phyloP scores from a whole-genome alignment of 1,140 invertebrate species.

The Cydia splendana region DNA sequence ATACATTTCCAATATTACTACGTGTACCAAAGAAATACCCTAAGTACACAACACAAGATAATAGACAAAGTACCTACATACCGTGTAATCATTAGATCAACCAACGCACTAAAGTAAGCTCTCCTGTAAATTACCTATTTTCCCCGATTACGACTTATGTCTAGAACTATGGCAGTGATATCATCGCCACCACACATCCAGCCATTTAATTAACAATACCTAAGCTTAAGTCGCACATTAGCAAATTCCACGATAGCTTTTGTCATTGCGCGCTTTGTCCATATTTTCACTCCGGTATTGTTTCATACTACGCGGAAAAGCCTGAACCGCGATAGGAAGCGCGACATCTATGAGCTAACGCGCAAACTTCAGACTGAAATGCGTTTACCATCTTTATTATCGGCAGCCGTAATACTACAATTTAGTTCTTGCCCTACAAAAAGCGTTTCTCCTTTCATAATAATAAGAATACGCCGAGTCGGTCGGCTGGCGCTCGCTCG shows the following conservation, averaged over 20 bases:
- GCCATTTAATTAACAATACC: background rate
- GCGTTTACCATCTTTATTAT: conserved; percentile 78
- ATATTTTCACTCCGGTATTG: conserved; percentile 12
- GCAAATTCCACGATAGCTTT: background rate
- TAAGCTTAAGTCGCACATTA: conserved; percentile 5
- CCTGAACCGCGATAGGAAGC: conserved; percentile 51
- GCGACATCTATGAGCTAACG: conserved; percentile 75
- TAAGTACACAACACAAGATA: background rate
- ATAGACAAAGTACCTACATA: background rate
- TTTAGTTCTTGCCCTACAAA: conserved; percentile 80
- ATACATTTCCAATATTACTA: background rate
- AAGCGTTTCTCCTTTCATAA: conserved; percentile 80
- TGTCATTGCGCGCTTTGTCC: background rate
- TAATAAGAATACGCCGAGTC: conserved; percentile 79
- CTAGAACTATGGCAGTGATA: background rate
- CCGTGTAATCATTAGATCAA: background rate
- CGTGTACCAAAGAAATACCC: background rate
- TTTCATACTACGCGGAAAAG: conserved; percentile 45
- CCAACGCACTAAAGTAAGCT: background rate
- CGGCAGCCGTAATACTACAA: conserved; percentile 74
- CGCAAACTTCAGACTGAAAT: conserved; percentile 76
- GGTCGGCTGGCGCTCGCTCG: conserved; percentile 67
- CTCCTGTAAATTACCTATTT: too few species aligned
- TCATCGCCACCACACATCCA: background rate
- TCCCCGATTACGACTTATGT: background rate